Conservation (phyloP, 2,888 invertebrate genomes). For the Drosophila quinaria region DNA sequence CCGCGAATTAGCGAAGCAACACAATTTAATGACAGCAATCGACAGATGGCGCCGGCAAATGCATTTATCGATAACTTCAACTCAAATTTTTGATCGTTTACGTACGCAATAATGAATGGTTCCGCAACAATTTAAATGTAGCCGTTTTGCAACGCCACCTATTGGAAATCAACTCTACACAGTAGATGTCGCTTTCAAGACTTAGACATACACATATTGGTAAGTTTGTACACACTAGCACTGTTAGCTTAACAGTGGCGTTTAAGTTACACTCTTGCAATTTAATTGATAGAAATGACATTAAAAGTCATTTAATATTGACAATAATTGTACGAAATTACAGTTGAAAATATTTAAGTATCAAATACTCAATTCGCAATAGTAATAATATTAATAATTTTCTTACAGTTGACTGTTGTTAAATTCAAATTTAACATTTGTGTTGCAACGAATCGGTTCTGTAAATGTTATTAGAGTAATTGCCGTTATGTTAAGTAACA, state of each 20-base stretch:
- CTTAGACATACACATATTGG: neutral
- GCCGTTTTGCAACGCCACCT: slow-evolving; percentile 13
- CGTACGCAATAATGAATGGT: no score
- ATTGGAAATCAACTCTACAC: neutral
- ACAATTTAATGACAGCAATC: no score
- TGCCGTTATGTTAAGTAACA: slow-evolving; percentile 35
- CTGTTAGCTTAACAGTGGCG: neutral
- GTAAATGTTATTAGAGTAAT: neutral
- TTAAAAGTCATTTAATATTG: neutral
- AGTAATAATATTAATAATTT: neutral
- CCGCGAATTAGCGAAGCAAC: no score
- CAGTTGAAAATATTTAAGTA: no score
- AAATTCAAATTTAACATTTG: slow-evolving; percentile 1
- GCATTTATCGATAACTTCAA: no score
- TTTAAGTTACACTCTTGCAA: neutral
- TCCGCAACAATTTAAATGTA: neutral
- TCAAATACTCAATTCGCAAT: no score
- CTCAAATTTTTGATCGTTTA: no score
- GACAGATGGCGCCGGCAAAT: no score
- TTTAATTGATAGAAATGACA: neutral
- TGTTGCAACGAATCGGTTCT: neutral
- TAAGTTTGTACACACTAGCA: neutral
- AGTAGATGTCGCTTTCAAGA: neutral
- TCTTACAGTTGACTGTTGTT: neutral
- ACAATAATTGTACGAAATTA: no score